Evolutionary conservation across 2,113 vertebrate species (phyloP), one percentile per base, ranked within the genome.

Genomic region (Dolichallabes microphthalmus): DNA sequence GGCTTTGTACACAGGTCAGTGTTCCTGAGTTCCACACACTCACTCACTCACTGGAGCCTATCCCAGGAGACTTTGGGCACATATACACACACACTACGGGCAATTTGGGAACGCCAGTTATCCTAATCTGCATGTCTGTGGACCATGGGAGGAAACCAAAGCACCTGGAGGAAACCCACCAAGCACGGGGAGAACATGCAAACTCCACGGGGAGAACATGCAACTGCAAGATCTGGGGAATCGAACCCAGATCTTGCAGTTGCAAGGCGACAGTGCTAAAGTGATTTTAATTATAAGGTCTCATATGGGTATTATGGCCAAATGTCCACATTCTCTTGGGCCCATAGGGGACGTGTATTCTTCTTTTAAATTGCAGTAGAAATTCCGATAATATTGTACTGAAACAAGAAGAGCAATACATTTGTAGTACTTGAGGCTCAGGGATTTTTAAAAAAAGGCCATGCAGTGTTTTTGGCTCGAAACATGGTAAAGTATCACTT

Each of bases 401-500:
- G 35, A 50, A 53, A 55, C 14, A 76, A 32, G 20, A 75, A 52
- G 14, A 76, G 50, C n/a, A 30, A 19, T 6, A 32, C 14, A 3
- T 50, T 13, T 75, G 5, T n/a, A 32, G n/a, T 30, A 5, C 20
- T 17, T 32, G 27, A 77, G 30, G 15, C 30, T 35, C 11, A 22
- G 13, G 4, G 11, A 32, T 19, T 22, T 17, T 22, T 11, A n/a
- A 20, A 27, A 66, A 50, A 75, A 6, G 32, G 1, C 55, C 8
- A 11, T 17, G 30, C 12, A n/a, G 81, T 57, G 20, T 25, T 35
- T 73, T 73, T 45, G 22, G 66, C 15, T 10, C 4, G 52, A 61
- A 61, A 83, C 57, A 27, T 30, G 6, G 30, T 73, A 73, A 82
- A 39, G 66, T 35, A 57, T 73, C 55, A 61, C 77, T n/a, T 75